Percentiles rank a stretch among this genome's conserved stretches.
These are phyloP conservation scores for Automeris io DNA, from an alignment of 2,888 invertebrate species.

Conservation along the genomic window DNA sequence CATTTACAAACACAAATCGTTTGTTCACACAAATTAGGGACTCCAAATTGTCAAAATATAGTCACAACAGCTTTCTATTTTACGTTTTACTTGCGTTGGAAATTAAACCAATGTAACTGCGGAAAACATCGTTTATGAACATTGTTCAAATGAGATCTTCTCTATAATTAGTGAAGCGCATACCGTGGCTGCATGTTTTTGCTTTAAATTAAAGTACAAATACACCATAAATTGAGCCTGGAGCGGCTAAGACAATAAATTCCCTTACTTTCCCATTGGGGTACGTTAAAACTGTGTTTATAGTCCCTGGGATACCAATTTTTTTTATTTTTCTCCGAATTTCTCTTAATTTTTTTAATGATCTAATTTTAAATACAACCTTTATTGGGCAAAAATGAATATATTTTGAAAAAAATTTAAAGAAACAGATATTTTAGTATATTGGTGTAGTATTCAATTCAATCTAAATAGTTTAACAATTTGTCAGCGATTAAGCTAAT, in stretches of 20 bases:
- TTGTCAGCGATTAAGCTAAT: too few species aligned
- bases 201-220: conserved; percentile 16
- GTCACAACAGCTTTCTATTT: conserved; percentile 2
- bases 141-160: conserved; percentile 23
- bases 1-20: background rate
- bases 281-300: conserved; percentile 40
- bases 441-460: too few species aligned
- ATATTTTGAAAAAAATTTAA: too few species aligned
- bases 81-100: conserved; percentile 3
- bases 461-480: too few species aligned
- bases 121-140: conserved; percentile 15
- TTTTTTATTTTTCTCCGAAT: background rate
- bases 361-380: too few species aligned
- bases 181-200: conserved; percentile 7
- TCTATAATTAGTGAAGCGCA: conserved; percentile 27
- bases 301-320: conserved; percentile 14
- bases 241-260: conserved; percentile 28
- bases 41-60: conserved; percentile 1
- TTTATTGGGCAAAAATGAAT: too few species aligned
- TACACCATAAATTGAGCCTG: conserved; percentile 13
- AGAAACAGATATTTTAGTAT: too few species aligned
- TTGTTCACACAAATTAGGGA: conserved; percentile 1
- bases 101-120: conserved; percentile 12
- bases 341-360: too few species aligned
- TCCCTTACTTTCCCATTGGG: conserved; percentile 21